Base-by-base conservation (phyloP, 2,113 vertebrate genomes). In the Microcebus lehilahytsara region DNA sequence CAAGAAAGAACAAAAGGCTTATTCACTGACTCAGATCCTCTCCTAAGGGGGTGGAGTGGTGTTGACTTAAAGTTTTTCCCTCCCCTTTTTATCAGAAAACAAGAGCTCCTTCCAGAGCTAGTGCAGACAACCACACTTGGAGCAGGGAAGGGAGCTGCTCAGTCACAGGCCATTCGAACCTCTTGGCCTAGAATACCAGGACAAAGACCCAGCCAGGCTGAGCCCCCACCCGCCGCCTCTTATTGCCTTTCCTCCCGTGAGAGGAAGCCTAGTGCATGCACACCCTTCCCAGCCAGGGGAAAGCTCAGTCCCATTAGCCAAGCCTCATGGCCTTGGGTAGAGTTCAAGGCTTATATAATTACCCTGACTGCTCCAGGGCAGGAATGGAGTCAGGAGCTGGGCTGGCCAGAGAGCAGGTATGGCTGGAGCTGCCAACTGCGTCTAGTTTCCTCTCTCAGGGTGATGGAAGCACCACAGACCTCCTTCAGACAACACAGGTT, bases 1-100 rank as follows among this genome's bases (percentile, higher is more conserved):
- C 95, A 94, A 87, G 78, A 83, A 89, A 79, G 83, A 97, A 97
- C 96, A 98, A 93, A 94, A 78, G 89, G 53, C 64, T 95, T 77
- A 93, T 96, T 98, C 96, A 96, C 85, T 42, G 81, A 80, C 69
- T 94, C 30, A 83, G 96, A 74, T 89, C 80, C 93, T 88, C 93
- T 98, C 81, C 93, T 77, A 78, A 72, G 40, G 3, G 40, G 56
- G 86, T 56, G 5, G 85, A 64, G 60, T 58, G 25, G 91, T 46
- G 67, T 6, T 83, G 93, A 77, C 91, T 91, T 96, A 94, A 91
- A 79, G 49, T 60, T 95, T 97, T 95, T 86, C 83, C 74, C 71
- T 87, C 77, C 49, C 56, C 86, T 87, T 86, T 93, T 93, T 75
- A 93, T 95, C 97, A 97, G 94, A 81, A 85, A 93, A 85, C 71